Percentiles rank a stretch among this genome's conserved stretches.
Evolutionary conservation across 2,797 vertebrate genomes (phyloP).

Genomic region (Vipera latastei): DNA sequence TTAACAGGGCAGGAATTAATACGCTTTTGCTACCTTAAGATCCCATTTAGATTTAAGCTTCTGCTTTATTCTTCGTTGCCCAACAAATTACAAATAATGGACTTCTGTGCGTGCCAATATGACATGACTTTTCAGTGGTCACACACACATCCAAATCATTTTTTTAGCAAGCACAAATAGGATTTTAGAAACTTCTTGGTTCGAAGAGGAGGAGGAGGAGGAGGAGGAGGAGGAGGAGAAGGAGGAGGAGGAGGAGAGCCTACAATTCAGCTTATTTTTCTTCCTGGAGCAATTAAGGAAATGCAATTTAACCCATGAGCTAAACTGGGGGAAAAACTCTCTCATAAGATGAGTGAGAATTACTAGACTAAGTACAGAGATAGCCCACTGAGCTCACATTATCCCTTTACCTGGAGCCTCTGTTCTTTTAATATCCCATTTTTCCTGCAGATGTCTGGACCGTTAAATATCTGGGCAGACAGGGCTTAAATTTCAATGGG

Average conservation of each 20-base stretch:
- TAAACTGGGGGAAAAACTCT: background rate
- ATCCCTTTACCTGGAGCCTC: background rate
- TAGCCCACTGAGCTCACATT: background rate
- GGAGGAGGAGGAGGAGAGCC: too few species aligned
- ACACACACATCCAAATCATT: background rate
- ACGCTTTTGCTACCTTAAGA: background rate
- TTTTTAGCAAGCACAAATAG: conserved; percentile 3
- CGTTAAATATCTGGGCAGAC: background rate
- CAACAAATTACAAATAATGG: background rate
- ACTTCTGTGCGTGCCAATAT: background rate
- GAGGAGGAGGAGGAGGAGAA: background rate
- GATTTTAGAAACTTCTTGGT: conserved; percentile 14
- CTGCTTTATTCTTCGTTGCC: background rate
- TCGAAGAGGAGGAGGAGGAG: background rate
- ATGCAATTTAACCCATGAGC: background rate
- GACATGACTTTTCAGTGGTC: background rate
- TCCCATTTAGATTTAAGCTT: background rate
- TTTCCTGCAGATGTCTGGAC: background rate
- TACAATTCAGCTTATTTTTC: background rate
- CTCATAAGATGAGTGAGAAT: background rate
- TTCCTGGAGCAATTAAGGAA: conserved; percentile 11
- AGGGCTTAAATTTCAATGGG: background rate
- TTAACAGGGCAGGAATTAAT: too few species aligned
- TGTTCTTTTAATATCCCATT: background rate
- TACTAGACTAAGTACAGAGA: background rate